A percentile compares a stretch with the other conserved stretches of the same genome.
Conservation (phyloP, 1,140 invertebrate species). For the Hylaeus volcanicus region DNA sequence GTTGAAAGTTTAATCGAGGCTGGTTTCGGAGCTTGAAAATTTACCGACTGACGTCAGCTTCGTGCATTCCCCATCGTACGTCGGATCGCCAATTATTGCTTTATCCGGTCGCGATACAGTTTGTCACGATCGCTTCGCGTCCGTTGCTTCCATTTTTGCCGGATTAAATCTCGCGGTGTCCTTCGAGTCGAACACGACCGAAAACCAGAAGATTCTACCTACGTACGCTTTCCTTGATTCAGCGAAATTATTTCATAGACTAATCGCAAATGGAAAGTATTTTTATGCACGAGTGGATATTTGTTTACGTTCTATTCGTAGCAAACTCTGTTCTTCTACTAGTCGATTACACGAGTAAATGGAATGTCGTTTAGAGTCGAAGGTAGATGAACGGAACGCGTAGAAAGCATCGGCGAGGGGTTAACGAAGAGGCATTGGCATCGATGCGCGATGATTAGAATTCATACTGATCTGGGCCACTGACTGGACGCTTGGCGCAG, state of each 20-base stretch:
- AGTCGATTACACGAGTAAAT: no score
- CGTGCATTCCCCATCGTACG: conserved; percentile 29
- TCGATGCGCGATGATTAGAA: conserved; percentile 12
- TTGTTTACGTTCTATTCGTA: no score
- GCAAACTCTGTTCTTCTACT: no score
- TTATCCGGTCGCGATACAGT: conserved; percentile 62
- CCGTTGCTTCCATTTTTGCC: neutral
- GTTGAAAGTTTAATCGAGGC: neutral
- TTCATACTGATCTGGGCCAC: conserved; percentile 29
- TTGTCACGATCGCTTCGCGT: conserved; percentile 14
- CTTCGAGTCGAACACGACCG: no score
- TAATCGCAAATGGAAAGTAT: no score
- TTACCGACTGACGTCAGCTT: conserved; percentile 36
- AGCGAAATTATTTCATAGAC: no score
- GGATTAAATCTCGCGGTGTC: no score
- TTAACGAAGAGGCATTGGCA: conserved; percentile 10
- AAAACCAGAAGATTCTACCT: no score
- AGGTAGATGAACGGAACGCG: no score
- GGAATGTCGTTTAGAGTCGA: no score
- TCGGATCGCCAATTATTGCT: conserved; percentile 67
- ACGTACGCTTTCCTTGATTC: no score
- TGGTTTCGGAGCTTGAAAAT: neutral
- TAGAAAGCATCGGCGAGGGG: neutral
- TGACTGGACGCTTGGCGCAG: conserved; percentile 5
- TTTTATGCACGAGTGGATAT: no score